Conservation (phyloP, 2,113 vertebrate species). For the Myotis brandtii region DNA sequence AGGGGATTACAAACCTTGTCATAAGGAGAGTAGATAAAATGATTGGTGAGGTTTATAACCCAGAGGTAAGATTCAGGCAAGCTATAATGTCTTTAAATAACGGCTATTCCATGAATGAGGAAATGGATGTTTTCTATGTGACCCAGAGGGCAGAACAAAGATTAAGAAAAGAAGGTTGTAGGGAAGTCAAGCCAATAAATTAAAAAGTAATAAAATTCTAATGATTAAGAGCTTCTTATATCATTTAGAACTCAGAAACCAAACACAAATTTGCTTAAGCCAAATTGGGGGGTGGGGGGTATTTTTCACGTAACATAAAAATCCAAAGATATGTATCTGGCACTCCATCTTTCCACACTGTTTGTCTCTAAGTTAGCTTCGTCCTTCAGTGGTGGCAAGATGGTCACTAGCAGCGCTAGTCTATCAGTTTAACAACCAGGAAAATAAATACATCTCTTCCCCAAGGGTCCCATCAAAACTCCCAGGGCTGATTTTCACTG, state of each 20-base stretch:
- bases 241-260: not conserved
- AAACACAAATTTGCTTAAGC: not conserved
- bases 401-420: not conserved
- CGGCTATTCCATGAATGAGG: not conserved
- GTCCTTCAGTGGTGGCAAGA: not conserved
- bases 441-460: not conserved
- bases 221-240: not conserved
- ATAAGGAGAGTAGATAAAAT: not conserved
- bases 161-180: not conserved
- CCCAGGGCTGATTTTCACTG: not conserved
- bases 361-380: not conserved
- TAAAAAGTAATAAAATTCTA: not conserved
- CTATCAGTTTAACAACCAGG: not conserved
- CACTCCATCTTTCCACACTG: not conserved
- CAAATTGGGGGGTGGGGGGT: not conserved
- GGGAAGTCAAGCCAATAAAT: not conserved
- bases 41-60: not conserved
- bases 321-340: not conserved
- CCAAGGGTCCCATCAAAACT: not conserved
- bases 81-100: not conserved
- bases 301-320: not conserved
- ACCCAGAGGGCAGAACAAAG: slow-evolving; percentile 9
- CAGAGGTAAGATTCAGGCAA: not conserved
- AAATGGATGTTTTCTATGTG: not conserved
- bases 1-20: not conserved